These are phyloP conservation scores for Ceuthmochares aereus DNA, from an alignment of 2,113 vertebrate species.

Conservation along the genomic window DNA sequence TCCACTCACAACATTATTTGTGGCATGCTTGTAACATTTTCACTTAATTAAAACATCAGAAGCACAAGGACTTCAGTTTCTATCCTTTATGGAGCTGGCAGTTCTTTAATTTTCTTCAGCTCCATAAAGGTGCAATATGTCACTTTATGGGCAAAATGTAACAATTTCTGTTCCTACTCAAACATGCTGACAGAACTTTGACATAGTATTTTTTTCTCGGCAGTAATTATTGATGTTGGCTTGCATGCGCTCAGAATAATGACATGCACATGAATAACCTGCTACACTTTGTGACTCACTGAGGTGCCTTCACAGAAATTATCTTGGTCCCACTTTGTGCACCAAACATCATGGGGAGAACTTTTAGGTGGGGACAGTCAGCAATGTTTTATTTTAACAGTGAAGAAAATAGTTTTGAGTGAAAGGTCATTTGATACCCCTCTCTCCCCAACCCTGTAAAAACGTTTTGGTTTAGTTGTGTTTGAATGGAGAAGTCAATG, in stretches of 20 bases:
- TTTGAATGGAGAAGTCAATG: conserved; percentile 8
- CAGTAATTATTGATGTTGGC: conserved; percentile 16
- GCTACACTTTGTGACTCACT: conserved; percentile 54
- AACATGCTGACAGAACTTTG: conserved; percentile 52
- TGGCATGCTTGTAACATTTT: conserved; percentile 6
- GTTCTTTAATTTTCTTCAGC: conserved; percentile 14
- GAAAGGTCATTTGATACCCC: background rate
- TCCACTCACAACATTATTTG: background rate
- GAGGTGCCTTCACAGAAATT: conserved; percentile 58
- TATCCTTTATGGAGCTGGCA: background rate
- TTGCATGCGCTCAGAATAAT: conserved; percentile 37
- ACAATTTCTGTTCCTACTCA: background rate
- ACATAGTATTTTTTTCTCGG: background rate
- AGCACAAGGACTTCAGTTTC: background rate
- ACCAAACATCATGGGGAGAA: background rate
- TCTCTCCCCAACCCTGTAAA: background rate
- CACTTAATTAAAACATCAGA: background rate
- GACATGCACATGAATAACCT: conserved; percentile 34
- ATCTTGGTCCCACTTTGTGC: background rate
- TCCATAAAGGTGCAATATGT: background rate
- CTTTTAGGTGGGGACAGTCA: background rate
- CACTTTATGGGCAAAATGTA: background rate
- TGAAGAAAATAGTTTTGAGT: background rate
- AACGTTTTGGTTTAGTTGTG: conserved; percentile 41
- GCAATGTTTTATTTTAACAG: background rate